These are phyloP conservation scores for Rhea pennata DNA, from an alignment of 2,113 vertebrate genomes.

Conservation along the genomic window DNA sequence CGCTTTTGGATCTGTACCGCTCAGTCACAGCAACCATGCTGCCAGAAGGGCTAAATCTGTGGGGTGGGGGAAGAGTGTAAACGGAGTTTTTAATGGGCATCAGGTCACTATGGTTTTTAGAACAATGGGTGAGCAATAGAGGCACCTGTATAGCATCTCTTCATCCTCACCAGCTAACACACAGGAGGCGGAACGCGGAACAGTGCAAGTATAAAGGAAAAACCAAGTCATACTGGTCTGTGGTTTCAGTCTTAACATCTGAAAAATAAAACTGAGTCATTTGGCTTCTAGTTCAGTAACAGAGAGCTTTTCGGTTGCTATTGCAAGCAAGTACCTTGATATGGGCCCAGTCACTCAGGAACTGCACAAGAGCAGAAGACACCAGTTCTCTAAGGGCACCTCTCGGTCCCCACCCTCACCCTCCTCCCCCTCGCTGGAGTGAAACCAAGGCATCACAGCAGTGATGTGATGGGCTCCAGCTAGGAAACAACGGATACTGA, in stretches of 20 bases:
- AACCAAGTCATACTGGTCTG: background rate
- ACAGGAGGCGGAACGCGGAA: background rate
- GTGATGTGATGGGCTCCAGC: background rate
- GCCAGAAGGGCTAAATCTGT: constrained; percentile 96
- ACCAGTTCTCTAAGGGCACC: background rate
- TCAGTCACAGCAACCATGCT: constrained; percentile 90
- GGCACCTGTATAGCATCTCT: constrained; percentile 4
- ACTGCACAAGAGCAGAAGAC: background rate
- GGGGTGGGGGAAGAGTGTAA: constrained; percentile 56
- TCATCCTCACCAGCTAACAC: background rate
- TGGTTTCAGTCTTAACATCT: constrained; percentile 24
- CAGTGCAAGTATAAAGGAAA: constrained; percentile 13
- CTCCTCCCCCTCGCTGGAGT: background rate
- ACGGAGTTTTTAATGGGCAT: constrained; percentile 31
- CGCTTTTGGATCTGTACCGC: constrained; percentile 92
- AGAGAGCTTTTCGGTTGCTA: background rate
- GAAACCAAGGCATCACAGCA: background rate
- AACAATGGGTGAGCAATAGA: background rate
- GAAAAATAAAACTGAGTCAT: constrained; percentile 24
- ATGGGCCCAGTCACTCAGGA: background rate
- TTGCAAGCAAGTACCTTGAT: background rate
- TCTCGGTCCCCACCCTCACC: background rate
- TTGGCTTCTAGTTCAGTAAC: constrained; percentile 13
- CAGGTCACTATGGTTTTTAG: background rate
- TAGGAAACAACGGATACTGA: background rate